These are phyloP conservation scores for Vanacampus margaritifer DNA, from an alignment of 2,113 vertebrate species.

Conservation along the genomic window DNA sequence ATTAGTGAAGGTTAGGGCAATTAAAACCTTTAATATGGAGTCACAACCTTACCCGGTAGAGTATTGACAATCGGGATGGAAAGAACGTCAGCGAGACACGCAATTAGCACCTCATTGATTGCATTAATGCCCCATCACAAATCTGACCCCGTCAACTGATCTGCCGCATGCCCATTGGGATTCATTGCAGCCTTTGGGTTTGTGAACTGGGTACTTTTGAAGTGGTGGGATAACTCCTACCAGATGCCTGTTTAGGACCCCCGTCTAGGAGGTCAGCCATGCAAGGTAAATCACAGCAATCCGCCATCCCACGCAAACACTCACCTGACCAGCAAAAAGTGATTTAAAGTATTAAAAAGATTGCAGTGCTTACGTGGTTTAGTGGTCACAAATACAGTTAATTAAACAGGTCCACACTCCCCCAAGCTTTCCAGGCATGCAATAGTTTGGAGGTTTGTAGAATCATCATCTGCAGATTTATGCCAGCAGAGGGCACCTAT, in stretches of 20 bases:
- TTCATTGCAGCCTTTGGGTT: slow-evolving; percentile 17
- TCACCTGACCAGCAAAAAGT: slow-evolving; percentile 3
- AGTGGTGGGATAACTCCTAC: slow-evolving; percentile 59
- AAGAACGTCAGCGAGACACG: slow-evolving; percentile 22
- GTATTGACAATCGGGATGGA: slow-evolving; percentile 26
- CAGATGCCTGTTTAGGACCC: slow-evolving; percentile 51
- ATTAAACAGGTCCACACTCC: background rate
- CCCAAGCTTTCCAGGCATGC: background rate
- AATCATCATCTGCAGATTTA: background rate
- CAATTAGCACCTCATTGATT: slow-evolving; percentile 49
- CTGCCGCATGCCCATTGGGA: slow-evolving; percentile 30
- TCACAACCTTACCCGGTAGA: slow-evolving; percentile 14
- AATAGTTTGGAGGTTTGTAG: too few relatives aligned
- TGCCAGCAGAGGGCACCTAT: background rate
- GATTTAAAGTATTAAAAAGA: background rate
- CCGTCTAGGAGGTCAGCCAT: slow-evolving; percentile 19
- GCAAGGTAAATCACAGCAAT: slow-evolving; percentile 33
- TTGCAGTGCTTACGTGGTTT: background rate
- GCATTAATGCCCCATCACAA: slow-evolving; percentile 22
- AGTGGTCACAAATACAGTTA: background rate
- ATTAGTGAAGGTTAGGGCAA: slow-evolving; percentile 5
- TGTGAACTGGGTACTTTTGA: slow-evolving; percentile 58
- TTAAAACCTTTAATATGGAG: slow-evolving; percentile 4
- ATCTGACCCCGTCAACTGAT: slow-evolving; percentile 45
- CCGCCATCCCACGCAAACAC: background rate